Percentiles rank a stretch among this genome's conserved stretches.
Evolutionary conservation across 2,888 invertebrate species (phyloP).

Genomic region (Patella caerulea): DNA sequence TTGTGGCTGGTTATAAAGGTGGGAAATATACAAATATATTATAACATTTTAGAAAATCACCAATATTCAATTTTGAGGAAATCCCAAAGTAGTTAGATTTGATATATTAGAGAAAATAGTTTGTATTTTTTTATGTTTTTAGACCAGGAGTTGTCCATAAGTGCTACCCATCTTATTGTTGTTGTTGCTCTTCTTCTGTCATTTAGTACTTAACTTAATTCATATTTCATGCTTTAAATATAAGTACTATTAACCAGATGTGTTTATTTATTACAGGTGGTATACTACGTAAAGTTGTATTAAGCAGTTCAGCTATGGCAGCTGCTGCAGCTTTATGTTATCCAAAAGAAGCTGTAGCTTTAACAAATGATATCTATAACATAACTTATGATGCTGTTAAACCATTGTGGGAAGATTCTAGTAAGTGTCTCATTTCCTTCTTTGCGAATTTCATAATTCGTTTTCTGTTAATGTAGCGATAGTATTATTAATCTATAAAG

Average conservation of each 20-base stretch:
- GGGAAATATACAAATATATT: conserved; percentile 13
- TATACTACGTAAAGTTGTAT: conserved; percentile 47
- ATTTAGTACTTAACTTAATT: no score
- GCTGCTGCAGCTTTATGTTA: conserved; percentile 61
- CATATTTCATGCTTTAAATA: no score
- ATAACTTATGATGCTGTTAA: conserved; percentile 20
- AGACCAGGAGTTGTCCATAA: no score
- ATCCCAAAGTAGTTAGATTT: background rate
- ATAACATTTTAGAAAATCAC: no score
- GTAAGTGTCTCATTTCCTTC: conserved; percentile 8
- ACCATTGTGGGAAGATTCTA: conserved; percentile 23
- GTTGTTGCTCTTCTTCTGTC: no score
- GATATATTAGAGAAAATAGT: background rate
- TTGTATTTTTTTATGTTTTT: no score
- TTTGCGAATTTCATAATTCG: no score
- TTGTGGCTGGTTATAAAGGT: conserved; percentile 62
- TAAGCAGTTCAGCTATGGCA: conserved; percentile 45
- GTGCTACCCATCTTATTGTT: no score
- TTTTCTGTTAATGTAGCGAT: no score
- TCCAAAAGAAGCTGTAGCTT: conserved; percentile 57
- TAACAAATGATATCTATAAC: conserved; percentile 44
- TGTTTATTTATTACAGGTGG: conserved; percentile 47
- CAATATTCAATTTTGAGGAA: background rate
- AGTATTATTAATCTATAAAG: no score
- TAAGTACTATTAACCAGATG: background rate